A percentile compares a stretch with the other conserved stretches of the same genome.
Conservation (phyloP, 1,140 invertebrate genomes). For the Manduca sexta region DNA sequence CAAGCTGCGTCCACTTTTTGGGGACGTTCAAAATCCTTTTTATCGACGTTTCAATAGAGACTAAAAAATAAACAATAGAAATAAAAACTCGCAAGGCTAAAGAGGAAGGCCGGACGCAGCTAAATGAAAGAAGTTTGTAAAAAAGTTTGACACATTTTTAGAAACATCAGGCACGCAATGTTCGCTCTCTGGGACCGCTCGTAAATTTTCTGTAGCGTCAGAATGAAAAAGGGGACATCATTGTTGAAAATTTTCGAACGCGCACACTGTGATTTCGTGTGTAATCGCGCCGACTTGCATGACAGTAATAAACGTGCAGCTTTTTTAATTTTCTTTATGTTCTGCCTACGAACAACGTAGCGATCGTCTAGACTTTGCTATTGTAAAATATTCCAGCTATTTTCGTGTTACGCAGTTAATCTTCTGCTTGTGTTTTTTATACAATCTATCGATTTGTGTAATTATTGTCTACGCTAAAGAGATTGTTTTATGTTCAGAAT, state of each 20-base stretch:
- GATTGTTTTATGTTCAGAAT: not conserved
- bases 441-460: not conserved
- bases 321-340: constrained; percentile 10
- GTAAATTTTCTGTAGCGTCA: constrained; percentile 69
- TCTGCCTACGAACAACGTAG: not conserved
- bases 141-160: constrained; percentile 73
- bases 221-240: constrained; percentile 70
- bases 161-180: constrained; percentile 68
- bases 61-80: constrained; percentile 66
- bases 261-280: constrained; percentile 49
- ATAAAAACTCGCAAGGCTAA: constrained; percentile 59
- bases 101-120: constrained; percentile 59
- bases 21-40: constrained; percentile 46
- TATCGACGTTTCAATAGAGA: constrained; percentile 62
- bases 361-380: not conserved
- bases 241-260: constrained; percentile 68
- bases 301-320: constrained; percentile 31
- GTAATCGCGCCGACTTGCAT: constrained; percentile 47
- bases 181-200: constrained; percentile 48
- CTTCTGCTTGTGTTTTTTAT: too few relatives aligned
- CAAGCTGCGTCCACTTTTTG: constrained; percentile 39
- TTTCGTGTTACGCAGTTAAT: too few relatives aligned
- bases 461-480: not conserved
- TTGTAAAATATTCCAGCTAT: not conserved
- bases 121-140: constrained; percentile 72